Evolutionary conservation across 2,113 vertebrate species (phyloP).

Genomic region (Microtus pennsylvanicus): DNA sequence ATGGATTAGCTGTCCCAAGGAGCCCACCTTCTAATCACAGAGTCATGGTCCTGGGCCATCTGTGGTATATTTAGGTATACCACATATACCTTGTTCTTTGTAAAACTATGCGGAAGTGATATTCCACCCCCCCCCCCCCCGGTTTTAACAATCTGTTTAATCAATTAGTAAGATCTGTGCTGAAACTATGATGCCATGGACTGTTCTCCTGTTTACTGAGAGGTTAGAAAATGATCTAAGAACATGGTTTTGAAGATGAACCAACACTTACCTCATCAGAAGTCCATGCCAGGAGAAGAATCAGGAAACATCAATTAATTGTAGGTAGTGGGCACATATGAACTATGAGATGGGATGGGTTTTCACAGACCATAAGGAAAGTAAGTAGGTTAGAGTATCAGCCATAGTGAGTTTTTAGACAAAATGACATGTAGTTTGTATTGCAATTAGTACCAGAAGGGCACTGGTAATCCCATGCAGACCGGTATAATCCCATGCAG

Average conservation of each 20-base stretch:
- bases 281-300: slow-evolving; percentile 38
- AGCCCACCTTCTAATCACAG: slow-evolving; percentile 39
- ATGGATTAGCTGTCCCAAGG: slow-evolving; percentile 31
- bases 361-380: not conserved
- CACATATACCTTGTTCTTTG: slow-evolving; percentile 32
- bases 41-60: slow-evolving; percentile 10
- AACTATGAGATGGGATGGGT: not conserved
- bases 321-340: not conserved
- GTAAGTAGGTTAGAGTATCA: not conserved
- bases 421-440: not conserved
- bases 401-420: not conserved
- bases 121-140: not conserved
- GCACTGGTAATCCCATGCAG: not conserved
- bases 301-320: slow-evolving; percentile 49
- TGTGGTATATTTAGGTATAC: slow-evolving; percentile 37
- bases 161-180: slow-evolving; percentile 63
- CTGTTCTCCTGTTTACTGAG: slow-evolving; percentile 65
- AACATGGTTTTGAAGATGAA: slow-evolving; percentile 63
- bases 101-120: slow-evolving; percentile 53
- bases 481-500: not conserved
- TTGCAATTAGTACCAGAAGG: not conserved
- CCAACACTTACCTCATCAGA: slow-evolving; percentile 64
- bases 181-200: slow-evolving; percentile 69
- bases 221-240: slow-evolving; percentile 69
- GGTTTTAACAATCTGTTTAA: slow-evolving; percentile 65